Conservation (phyloP, 37 sponge, comb jelly and placozoan species). For the Tethya wilhelma region DNA sequence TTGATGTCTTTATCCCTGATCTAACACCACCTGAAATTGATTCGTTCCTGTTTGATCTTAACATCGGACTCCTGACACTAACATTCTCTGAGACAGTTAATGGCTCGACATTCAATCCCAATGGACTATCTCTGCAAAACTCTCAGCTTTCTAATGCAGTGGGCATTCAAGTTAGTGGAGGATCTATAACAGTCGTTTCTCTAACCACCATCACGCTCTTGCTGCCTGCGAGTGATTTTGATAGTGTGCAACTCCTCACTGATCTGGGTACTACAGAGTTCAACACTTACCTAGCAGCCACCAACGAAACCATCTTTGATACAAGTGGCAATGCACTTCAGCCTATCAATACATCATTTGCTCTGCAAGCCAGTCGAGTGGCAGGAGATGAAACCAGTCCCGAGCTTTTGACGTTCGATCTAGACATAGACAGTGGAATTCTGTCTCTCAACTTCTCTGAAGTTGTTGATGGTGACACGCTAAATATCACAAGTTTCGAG, state of each 20-base stretch:
- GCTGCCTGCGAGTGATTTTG: constrained; percentile 49
- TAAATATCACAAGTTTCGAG: constrained; percentile 61
- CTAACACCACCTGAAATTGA: constrained; percentile 43
- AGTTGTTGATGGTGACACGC: constrained; percentile 44
- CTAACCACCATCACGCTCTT: constrained; percentile 40
- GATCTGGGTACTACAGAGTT: constrained; percentile 36
- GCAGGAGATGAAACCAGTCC: constrained; percentile 67
- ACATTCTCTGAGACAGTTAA: constrained; percentile 80
- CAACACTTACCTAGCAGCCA: constrained; percentile 65
- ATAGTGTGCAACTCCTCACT: constrained; percentile 47
- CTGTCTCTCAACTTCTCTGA: constrained; percentile 72
- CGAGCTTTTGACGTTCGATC: constrained; percentile 28
- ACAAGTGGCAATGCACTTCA: constrained; percentile 52
- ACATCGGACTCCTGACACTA: constrained; percentile 65
- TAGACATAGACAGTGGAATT: constrained; percentile 67
- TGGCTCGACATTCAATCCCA: constrained; percentile 51
- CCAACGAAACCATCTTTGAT: constrained; percentile 55
- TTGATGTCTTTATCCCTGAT: constrained; percentile 57
- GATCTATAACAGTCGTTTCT: constrained; percentile 5
- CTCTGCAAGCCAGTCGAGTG: constrained; percentile 47
- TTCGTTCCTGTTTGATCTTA: constrained; percentile 71
- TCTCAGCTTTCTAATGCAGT: constrained; percentile 11
- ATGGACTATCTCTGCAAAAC: constrained; percentile 54
- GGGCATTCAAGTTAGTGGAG: constrained; percentile 52
- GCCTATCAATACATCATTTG: constrained; percentile 35